Evolutionary conservation across 1,140 invertebrate genomes (phyloP), one percentile per base, ranked within the genome.

Genomic region (Halyomorpha halys): DNA sequence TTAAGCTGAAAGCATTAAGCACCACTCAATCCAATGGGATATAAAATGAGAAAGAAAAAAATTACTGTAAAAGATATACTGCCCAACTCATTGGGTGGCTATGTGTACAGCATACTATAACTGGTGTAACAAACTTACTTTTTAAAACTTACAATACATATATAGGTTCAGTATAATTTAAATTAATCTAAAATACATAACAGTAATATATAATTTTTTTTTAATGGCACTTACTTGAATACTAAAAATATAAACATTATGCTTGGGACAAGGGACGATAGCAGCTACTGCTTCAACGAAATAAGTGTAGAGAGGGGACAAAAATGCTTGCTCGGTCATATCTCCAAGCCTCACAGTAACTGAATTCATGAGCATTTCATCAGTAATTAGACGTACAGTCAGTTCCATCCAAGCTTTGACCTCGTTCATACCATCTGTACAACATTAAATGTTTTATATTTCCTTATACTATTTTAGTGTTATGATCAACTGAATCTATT

Each of bases 291-390:
- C 93, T 70, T 96, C 92, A 0, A 94, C 74, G 72, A 98, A 98
- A 73, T 91, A 93, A 19, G 86, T 83, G 5, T 94, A 80, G 3
- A 97, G 75, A 0, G 91, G 90, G 25, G 94, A 97, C 2, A 99
- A 79, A 74, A 99, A 98, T 0, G 87, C 86, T 70, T 94, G 89
- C 47, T 89, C 86, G 0, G 90, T 94, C 88, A 98, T 95, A 68
- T 94, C 90, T 70, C 91, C 88, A 1, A 99, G 74, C 30, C 94
- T 81, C 0, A 99, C 86, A 0, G 94, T 98, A 11, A 98, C 91
- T 0, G 93, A 96, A 74, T 95, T 96, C 67, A 87, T 85, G 0
- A 99, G 76, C 90, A 98, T 97, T 59, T 95, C 89, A 71, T 95
- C 90, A 0, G 94, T 96, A 21, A 98, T 92, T 2, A 97, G 75